Conservation (phyloP, 2,797 vertebrate species). For the Anabacerthia variegaticeps region DNA sequence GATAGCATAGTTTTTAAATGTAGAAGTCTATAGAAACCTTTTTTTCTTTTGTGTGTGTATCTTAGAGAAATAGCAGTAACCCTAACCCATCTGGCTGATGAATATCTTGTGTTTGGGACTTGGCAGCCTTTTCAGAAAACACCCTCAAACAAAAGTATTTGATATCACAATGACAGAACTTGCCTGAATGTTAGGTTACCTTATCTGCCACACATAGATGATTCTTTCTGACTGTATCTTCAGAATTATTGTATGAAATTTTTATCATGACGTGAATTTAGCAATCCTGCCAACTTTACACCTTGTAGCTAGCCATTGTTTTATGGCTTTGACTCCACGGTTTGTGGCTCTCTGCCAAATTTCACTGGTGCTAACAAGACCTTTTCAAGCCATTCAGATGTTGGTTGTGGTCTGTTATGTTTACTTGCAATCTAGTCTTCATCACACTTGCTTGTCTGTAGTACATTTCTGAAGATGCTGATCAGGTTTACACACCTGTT, state of each 20-base stretch:
- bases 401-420: not conserved
- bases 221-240: not conserved
- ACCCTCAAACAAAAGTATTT: not conserved
- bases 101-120: not conserved
- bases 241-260: not conserved
- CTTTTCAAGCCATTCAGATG: not conserved
- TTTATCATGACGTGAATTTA: not conserved
- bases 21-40: not conserved
- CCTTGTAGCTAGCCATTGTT: not conserved
- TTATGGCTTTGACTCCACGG: not conserved
- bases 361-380: not conserved
- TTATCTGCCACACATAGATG: not conserved
- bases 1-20: not conserved
- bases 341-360: not conserved
- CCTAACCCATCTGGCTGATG: not conserved
- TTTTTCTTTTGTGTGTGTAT: not conserved
- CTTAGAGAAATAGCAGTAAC: not conserved
- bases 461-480: not conserved
- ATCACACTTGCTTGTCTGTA: not conserved
- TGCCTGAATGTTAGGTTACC: not conserved
- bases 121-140: not conserved
- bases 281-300: not conserved
- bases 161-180: not conserved
- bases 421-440: not conserved
- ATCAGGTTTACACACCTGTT: not conserved